phyloP scores from a whole-genome alignment of 2,113 vertebrate species.

The Albula glossodonta region DNA sequence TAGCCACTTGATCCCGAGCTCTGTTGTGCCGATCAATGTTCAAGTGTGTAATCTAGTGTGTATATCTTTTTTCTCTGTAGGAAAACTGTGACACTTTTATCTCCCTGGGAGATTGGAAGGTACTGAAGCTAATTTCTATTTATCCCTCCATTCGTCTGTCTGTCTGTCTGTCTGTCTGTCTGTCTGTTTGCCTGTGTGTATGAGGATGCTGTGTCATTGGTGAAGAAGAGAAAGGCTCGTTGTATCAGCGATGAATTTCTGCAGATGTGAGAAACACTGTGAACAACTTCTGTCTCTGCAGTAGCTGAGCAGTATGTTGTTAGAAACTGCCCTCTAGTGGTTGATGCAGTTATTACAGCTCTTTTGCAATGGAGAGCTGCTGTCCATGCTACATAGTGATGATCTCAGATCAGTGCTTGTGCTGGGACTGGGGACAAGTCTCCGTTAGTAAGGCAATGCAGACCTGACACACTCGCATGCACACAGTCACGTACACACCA shows the following conservation, averaged over 20 bases:
- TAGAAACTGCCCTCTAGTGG: conserved; percentile 7
- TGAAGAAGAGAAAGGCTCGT: neutral
- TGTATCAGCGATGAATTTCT: neutral
- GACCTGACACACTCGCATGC: neutral
- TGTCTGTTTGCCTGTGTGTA: neutral
- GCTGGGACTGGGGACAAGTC: neutral
- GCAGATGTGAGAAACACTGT: neutral
- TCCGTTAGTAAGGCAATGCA: neutral
- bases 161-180: neutral
- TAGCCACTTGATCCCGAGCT: neutral
- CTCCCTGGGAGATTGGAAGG: conserved; percentile 87
- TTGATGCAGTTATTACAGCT: neutral
- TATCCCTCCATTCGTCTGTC: neutral
- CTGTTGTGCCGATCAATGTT: neutral
- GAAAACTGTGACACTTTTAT: conserved; percentile 87
- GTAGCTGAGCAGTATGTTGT: neutral
- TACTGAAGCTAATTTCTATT: conserved; percentile 52
- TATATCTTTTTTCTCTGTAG: conserved; percentile 62
- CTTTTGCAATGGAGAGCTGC: neutral
- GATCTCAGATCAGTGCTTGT: neutral
- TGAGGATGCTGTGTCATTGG: neutral
- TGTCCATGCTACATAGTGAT: neutral
- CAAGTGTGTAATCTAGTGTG: conserved; percentile 19
- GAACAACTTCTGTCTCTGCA: neutral
- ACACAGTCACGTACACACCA: neutral